These are phyloP conservation scores for Neelides sp. DNA, from an alignment of 1,140 invertebrate species.

Conservation along the genomic window DNA sequence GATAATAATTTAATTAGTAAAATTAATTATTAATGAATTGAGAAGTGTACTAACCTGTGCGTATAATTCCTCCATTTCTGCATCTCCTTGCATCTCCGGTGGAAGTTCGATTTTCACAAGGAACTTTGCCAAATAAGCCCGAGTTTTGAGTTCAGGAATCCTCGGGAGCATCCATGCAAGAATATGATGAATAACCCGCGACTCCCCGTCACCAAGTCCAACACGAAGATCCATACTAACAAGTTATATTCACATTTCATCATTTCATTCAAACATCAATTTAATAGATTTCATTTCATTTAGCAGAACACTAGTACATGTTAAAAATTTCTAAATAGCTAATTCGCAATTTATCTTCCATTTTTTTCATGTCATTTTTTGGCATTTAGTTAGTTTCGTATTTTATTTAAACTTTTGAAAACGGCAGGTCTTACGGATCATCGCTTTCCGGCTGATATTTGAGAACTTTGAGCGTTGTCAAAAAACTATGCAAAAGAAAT, in stretches of 20 bases:
- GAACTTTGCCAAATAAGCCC: conserved; percentile 64
- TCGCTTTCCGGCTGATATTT: conserved; percentile 55
- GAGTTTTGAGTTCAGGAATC: conserved; percentile 57
- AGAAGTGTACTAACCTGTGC: conserved; percentile 41
- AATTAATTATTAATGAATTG: background rate
- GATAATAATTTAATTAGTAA: no score
- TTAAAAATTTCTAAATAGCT: background rate
- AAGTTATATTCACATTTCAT: no score
- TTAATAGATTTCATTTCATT: conserved; percentile 10
- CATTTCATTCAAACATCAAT: no score
- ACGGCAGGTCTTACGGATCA: conserved; percentile 31
- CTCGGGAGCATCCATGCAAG: conserved; percentile 63
- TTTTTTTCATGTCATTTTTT: background rate
- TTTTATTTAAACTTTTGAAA: background rate
- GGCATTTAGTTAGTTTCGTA: background rate
- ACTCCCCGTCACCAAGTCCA: no score
- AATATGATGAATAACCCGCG: conserved; percentile 55
- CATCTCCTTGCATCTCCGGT: conserved; percentile 62
- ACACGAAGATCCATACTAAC: no score
- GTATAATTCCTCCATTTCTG: conserved; percentile 56
- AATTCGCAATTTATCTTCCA: background rate
- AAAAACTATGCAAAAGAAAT: no score
- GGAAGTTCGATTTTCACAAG: conserved; percentile 67
- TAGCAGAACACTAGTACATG: conserved; percentile 23
- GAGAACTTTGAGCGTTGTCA: conserved; percentile 49